Percentiles rank a stretch among this genome's conserved stretches.
Conservation (phyloP, 2,888 invertebrate genomes). For the Heteromurus nitidus region DNA sequence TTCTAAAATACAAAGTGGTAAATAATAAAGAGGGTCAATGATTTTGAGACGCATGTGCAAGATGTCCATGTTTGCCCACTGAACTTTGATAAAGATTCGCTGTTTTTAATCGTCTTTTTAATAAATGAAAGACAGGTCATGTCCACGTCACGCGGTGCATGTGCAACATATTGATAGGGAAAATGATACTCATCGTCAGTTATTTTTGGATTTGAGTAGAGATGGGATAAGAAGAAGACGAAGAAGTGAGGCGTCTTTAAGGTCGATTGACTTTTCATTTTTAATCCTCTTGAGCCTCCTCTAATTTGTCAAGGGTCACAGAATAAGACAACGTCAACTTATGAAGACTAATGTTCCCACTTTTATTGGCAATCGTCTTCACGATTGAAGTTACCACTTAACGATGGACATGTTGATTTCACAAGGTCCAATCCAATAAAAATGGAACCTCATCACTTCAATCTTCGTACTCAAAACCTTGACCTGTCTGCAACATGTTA, state of each 20-base stretch:
- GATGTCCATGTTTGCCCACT: neutral
- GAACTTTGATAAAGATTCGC: neutral
- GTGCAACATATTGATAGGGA: neutral
- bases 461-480: neutral
- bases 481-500: neutral
- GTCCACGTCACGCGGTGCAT: neutral
- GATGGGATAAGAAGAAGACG: neutral
- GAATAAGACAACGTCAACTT: neutral
- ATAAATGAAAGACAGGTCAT: slow-evolving; percentile 1
- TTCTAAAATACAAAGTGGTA: neutral
- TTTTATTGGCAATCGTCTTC: no score
- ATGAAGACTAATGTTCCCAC: no score
- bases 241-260: slow-evolving; percentile 37
- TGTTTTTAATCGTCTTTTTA: neutral
- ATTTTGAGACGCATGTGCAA: slow-evolving; percentile 15
- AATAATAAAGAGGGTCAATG: slow-evolving; percentile 48
- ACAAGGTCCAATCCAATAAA: neutral
- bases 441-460: neutral
- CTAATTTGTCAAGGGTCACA: slow-evolving; percentile 12
- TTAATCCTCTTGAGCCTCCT: neutral
- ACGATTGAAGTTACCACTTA: no score
- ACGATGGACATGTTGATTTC: neutral
- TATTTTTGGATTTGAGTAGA: no score
- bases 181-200: no score
- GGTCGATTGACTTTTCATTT: slow-evolving; percentile 33